Evolutionary conservation across 2,113 vertebrate genomes (phyloP).

Genomic region (Piprites chloris): DNA sequence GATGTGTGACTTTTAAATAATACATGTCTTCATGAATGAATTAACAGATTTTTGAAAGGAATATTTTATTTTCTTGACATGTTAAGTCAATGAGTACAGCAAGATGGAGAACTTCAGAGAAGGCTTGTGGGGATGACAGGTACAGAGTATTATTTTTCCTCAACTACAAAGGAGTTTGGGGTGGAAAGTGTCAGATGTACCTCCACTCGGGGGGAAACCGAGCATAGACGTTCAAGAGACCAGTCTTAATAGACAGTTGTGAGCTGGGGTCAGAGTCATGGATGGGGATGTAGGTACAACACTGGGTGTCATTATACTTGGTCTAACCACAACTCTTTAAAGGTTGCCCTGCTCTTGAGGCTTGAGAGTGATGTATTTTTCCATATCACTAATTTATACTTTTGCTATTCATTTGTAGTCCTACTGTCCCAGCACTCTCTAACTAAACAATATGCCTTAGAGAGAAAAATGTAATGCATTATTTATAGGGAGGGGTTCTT

Average conservation of each 20-base stretch:
- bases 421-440: background rate
- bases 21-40: constrained; percentile 58
- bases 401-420: background rate
- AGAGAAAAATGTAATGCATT: background rate
- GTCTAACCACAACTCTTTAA: background rate
- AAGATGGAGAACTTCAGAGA: constrained; percentile 22
- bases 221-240: background rate
- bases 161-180: constrained; percentile 17
- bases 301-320: background rate
- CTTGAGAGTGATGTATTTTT: background rate
- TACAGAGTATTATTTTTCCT: background rate
- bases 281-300: background rate
- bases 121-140: background rate
- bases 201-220: background rate
- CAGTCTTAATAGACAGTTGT: background rate
- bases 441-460: background rate
- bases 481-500: background rate
- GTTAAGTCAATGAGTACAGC: constrained; percentile 3
- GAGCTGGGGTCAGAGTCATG: background rate
- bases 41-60: constrained; percentile 53
- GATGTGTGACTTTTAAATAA: constrained; percentile 52
- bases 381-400: background rate
- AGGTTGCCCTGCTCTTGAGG: background rate
- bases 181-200: background rate
- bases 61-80: constrained; percentile 37